Percentiles rank a stretch among this genome's conserved stretches.
These are phyloP conservation scores for Whitmania pigra DNA, from an alignment of 1,140 invertebrate genomes.

Conservation along the genomic window DNA sequence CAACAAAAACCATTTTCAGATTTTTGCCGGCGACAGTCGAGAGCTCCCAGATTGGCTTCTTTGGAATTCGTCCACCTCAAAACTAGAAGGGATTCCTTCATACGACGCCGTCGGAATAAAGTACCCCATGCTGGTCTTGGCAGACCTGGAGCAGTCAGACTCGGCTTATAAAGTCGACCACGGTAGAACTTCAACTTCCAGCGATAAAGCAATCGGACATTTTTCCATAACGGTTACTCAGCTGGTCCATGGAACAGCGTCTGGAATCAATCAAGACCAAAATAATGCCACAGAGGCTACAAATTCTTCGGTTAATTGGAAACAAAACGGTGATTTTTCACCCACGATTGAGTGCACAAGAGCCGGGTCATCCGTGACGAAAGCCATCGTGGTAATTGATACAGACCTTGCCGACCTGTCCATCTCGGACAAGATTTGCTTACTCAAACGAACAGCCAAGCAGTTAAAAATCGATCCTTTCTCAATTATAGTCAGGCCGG, in stretches of 20 bases:
- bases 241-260: neutral
- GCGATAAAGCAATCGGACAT: neutral
- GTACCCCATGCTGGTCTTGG: too few species aligned
- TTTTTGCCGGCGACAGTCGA: too few species aligned
- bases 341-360: neutral
- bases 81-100: too few species aligned
- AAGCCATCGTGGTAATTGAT: constrained; percentile 3
- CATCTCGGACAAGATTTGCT: neutral
- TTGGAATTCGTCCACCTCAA: too few species aligned
- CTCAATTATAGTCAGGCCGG: neutral
- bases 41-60: too few species aligned
- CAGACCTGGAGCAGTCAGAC: too few species aligned
- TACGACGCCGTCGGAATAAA: too few species aligned
- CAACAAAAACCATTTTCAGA: too few species aligned
- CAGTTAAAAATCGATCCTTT: neutral
- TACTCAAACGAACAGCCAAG: neutral
- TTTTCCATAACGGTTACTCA: neutral
- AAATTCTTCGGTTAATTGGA: neutral
- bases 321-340: too few species aligned
- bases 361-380: constrained; percentile 1
- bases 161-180: neutral
- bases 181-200: neutral
- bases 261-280: neutral
- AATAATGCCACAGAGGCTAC: neutral
- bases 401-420: neutral